A percentile compares a stretch with the other conserved stretches of the same genome.
phyloP scores from a whole-genome alignment of 2,888 invertebrate species.

The Bellardia bayeri region DNA sequence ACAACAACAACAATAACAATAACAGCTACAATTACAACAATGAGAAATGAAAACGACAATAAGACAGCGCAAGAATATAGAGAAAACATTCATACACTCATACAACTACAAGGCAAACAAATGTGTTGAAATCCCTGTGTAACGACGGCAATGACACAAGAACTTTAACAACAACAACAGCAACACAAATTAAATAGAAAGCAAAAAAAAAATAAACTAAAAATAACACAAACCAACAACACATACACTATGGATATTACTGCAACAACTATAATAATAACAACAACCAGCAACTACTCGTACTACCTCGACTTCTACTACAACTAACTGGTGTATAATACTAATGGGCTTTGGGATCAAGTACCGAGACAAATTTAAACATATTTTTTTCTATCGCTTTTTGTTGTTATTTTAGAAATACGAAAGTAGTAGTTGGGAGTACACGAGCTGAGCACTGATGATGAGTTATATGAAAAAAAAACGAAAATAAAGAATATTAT shows the following conservation, averaged over 20 bases:
- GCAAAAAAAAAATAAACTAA: slow-evolving; percentile 7
- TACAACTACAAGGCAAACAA: slow-evolving; percentile 18
- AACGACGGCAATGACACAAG: slow-evolving; percentile 70
- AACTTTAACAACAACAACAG: slow-evolving; percentile 45
- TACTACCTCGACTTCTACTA: slow-evolving; percentile 24
- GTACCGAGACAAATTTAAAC: slow-evolving; percentile 68
- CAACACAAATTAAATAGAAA: slow-evolving; percentile 17
- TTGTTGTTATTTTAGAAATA: not conserved
- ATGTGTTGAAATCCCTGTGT: slow-evolving; percentile 67
- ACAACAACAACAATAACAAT: slow-evolving; percentile 12
- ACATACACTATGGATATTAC: slow-evolving; percentile 29
- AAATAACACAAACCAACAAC: slow-evolving; percentile 22
- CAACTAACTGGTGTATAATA: slow-evolving; percentile 63
- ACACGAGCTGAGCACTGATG: not conserved
- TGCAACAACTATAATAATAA: slow-evolving; percentile 16
- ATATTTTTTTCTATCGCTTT: slow-evolving; percentile 32
- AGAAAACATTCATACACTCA: not conserved
- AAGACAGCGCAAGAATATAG: slow-evolving; percentile 39
- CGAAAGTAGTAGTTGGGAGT: not conserved
- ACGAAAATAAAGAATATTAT: no score
- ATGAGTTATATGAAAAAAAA: slow-evolving; percentile 4
- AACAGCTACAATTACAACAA: not conserved
- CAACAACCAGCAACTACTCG: slow-evolving; percentile 25
- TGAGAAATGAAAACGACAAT: slow-evolving; percentile 55
- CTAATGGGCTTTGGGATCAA: slow-evolving; percentile 71